Evolutionary conservation across 2,113 vertebrate species (phyloP), one percentile per base, ranked within the genome.

Genomic region (Nesoenas mayeri): DNA sequence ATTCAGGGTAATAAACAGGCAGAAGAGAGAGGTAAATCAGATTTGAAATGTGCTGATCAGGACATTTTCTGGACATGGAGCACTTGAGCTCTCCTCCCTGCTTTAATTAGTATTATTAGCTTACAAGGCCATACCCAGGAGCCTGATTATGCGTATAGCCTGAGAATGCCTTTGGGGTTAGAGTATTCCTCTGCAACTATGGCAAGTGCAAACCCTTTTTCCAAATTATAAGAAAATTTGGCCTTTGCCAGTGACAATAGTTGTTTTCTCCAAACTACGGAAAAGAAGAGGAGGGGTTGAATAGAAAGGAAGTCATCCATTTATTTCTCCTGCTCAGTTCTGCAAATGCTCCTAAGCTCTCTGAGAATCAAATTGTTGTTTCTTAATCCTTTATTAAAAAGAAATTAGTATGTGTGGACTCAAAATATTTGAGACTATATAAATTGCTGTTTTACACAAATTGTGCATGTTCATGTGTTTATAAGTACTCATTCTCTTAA

Each of bases 311-410:
- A 84, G 12, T 13, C 4, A 22, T 70, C 1, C 6, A 11, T 86
- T 78, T 91, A 26, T 87, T 89, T 78, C 36, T 67, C 25, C 51
- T 34, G 48, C 67, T 92, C 31, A 8, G 18, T 72, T 80, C 56
- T 84, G 47, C 0, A 0, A 57, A 36, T 48, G 24, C 6, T 75
- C 10, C 38, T 65, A 16, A 80, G 0, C 3, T 56, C 31, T 28
- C 62, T 61, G n/a, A 83, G 54, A 80, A 72, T 77, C 50, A 65
- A 56, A 56, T 24, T 2, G 6, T 21, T 44, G 44, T 16, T 78
- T 92, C 40, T 65, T 69, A 65, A 78, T 73, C 34, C 38, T 20
- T 79, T 77, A 42, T 83, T 72, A 60, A 72, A 88, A 88, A 69
- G 5, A 69, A 79, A 22, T 60, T 31, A 56, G 32, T 32, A 26